Percentiles rank a stretch among this genome's conserved stretches.
Conservation (phyloP, 2,888 invertebrate species). For the Microchrysa polita region DNA sequence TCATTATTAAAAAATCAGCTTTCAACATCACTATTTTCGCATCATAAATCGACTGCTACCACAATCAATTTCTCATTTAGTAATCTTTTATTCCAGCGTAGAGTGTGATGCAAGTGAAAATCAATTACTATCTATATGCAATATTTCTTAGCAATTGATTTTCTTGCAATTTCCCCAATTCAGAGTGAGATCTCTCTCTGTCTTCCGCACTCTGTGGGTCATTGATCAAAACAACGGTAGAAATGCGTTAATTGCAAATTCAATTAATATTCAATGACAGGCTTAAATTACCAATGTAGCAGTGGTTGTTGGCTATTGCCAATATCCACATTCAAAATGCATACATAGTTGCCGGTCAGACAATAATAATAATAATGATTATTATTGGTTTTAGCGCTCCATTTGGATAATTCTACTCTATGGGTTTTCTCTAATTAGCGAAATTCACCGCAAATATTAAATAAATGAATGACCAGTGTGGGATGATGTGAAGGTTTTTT, state of each 20-base stretch:
- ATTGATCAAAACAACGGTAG: conserved; percentile 25
- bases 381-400: background rate
- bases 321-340: background rate
- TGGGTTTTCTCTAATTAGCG: conserved; percentile 21
- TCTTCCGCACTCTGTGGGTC: background rate
- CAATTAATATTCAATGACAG: conserved; percentile 26
- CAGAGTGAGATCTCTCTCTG: conserved; percentile 13
- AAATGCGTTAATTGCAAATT: conserved; percentile 23
- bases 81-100: no score
- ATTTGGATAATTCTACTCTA: conserved; percentile 2
- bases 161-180: background rate
- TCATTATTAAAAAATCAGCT: no score
- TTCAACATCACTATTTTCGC: no score
- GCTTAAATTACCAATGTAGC: conserved; percentile 7
- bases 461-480: background rate
- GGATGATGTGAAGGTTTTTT: conserved; percentile 7
- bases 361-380: no score
- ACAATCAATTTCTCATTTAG: no score
- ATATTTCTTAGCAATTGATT: conserved; percentile 11
- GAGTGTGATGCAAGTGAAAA: background rate
- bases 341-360: background rate
- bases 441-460: conserved; percentile 3
- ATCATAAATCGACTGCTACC: no score
- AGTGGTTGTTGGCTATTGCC: background rate
- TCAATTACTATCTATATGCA: background rate